A percentile compares a stretch with the other conserved stretches of the same genome.
phyloP scores from a whole-genome alignment of 2,797 vertebrate species.

The Anableps anableps region DNA sequence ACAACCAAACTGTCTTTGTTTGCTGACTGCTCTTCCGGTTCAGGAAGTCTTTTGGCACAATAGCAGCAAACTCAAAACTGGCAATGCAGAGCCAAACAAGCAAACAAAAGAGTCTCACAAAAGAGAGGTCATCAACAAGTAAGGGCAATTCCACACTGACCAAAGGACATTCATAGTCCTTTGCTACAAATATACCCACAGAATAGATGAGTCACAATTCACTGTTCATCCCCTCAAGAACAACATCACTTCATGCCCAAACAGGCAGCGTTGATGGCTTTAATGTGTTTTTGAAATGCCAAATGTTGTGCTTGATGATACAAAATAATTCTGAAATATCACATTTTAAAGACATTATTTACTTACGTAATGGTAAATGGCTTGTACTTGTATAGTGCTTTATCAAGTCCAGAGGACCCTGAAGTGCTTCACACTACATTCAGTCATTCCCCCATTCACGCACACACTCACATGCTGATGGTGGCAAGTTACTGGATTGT shows the following conservation, averaged over 20 bases:
- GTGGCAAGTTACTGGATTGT: too few relatives aligned
- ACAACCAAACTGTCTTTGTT: slow-evolving; percentile 17
- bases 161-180: background rate
- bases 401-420: too few relatives aligned
- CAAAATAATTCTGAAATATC: background rate
- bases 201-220: slow-evolving; percentile 44
- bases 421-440: too few relatives aligned
- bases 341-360: background rate
- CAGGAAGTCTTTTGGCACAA: background rate
- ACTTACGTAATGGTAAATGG: too few relatives aligned
- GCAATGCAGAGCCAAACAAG: background rate
- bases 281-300: background rate
- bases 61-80: background rate
- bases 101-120: background rate
- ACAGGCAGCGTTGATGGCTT: background rate
- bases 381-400: too few relatives aligned
- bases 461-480: too few relatives aligned
- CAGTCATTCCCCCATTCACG: too few relatives aligned
- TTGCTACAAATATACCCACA: slow-evolving; percentile 13
- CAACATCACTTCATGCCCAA: background rate
- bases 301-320: background rate
- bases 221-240: slow-evolving; percentile 27
- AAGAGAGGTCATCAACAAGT: background rate
- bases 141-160: background rate
- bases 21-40: slow-evolving; percentile 18